Evolutionary conservation across 2,113 vertebrate species (phyloP).

Genomic region (Polypterus bichir): DNA sequence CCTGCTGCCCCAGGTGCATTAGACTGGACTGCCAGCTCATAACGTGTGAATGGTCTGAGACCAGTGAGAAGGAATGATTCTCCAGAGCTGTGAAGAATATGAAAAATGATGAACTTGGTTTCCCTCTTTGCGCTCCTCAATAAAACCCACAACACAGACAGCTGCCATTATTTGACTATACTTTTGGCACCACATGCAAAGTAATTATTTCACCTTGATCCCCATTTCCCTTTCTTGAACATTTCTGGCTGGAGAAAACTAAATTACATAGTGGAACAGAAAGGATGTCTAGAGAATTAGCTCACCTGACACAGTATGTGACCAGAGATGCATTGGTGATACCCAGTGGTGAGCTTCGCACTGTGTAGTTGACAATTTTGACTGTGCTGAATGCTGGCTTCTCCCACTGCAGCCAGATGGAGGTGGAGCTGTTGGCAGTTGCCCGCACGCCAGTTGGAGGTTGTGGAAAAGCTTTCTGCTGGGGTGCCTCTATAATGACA

Average conservation of each 20-base stretch:
- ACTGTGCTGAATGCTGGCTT: slow-evolving; percentile 77
- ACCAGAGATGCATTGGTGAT: slow-evolving; percentile 83
- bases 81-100: slow-evolving; percentile 50
- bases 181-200: too few species aligned
- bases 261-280: not conserved
- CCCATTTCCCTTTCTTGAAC: too few species aligned
- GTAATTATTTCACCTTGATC: too few species aligned
- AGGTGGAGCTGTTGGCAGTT: slow-evolving; percentile 79
- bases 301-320: slow-evolving; percentile 84
- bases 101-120: too few species aligned
- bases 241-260: too few species aligned
- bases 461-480: slow-evolving; percentile 62
- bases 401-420: slow-evolving; percentile 89
- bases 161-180: too few species aligned
- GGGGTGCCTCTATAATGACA: slow-evolving; percentile 37
- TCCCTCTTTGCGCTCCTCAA: too few species aligned
- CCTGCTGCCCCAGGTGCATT: slow-evolving; percentile 68
- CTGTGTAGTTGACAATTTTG: slow-evolving; percentile 84
- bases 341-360: slow-evolving; percentile 84
- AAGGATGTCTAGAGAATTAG: not conserved
- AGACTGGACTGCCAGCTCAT: slow-evolving; percentile 88
- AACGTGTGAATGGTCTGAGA: slow-evolving; percentile 85
- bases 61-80: slow-evolving; percentile 79
- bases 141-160: too few species aligned
- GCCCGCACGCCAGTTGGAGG: slow-evolving; percentile 79